Conservation (phyloP, 2,888 invertebrate species). For the Drosophila antonietae region DNA sequence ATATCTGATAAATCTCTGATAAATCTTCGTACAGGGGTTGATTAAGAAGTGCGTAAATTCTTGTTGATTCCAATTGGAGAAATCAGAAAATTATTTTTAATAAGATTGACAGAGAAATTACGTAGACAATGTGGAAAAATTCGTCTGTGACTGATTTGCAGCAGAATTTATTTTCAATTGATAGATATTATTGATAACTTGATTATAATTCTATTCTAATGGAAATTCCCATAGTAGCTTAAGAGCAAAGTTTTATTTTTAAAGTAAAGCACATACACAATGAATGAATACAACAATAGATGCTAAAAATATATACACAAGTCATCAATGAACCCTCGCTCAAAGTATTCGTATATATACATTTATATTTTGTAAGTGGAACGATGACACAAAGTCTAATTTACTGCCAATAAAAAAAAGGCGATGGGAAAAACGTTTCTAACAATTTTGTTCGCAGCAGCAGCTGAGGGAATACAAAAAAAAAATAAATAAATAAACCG, state of each 20-base stretch:
- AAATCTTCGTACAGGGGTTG: slow-evolving; percentile 20
- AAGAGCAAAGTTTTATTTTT: too few relatives aligned
- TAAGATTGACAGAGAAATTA: too few relatives aligned
- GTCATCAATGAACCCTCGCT: slow-evolving; percentile 28
- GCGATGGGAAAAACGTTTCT: slow-evolving; percentile 37
- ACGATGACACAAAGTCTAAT: slow-evolving; percentile 58
- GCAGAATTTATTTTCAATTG: too few relatives aligned
- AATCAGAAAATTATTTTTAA: too few relatives aligned
- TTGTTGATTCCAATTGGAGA: background rate
- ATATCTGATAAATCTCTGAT: background rate
- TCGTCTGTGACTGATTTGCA: too few relatives aligned
- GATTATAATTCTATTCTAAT: too few relatives aligned
- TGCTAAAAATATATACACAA: background rate
- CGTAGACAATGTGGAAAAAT: too few relatives aligned
- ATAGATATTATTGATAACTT: too few relatives aligned
- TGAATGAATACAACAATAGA: background rate
- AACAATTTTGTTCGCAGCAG: slow-evolving; percentile 10
- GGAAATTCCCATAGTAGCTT: too few relatives aligned
- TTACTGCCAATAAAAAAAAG: slow-evolving; percentile 59
- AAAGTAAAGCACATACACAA: too few relatives aligned
- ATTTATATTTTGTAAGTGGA: slow-evolving; percentile 47
- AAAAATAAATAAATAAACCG: slow-evolving; percentile 12
- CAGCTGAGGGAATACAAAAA: slow-evolving; percentile 31
- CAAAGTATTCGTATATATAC: slow-evolving; percentile 32
- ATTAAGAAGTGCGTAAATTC: background rate